Conservation (phyloP, 2,888 invertebrate genomes). For the Philonicus albiceps region DNA sequence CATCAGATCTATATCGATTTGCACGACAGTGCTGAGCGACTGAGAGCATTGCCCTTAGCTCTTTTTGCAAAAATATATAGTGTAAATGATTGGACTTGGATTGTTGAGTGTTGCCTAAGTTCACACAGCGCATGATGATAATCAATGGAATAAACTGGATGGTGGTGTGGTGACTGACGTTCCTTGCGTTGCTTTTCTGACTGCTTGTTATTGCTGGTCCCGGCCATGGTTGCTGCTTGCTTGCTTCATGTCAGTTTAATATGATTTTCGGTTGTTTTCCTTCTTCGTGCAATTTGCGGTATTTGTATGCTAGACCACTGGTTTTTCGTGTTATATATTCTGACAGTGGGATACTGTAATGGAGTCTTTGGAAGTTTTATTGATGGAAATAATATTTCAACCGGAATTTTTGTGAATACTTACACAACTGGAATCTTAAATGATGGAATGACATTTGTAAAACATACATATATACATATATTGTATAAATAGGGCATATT, state of each 20-base stretch:
- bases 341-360: slow-evolving; percentile 34
- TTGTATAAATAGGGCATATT: not conserved
- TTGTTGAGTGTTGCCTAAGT: slow-evolving; percentile 17
- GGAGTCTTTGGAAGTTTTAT: slow-evolving; percentile 30
- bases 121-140: slow-evolving; percentile 36
- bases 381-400: slow-evolving; percentile 14
- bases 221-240: not conserved
- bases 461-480: no score
- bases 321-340: slow-evolving; percentile 36
- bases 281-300: slow-evolving; percentile 14
- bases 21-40: not conserved
- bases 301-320: slow-evolving; percentile 38
- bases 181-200: not conserved
- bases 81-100: slow-evolving; percentile 28
- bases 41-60: not conserved
- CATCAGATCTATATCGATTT: not conserved
- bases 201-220: not conserved
- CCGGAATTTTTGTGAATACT: not conserved
- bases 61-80: slow-evolving; percentile 6
- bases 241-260: slow-evolving; percentile 25
- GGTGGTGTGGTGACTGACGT: not conserved
- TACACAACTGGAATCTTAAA: not conserved
- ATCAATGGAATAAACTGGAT: slow-evolving; percentile 33
- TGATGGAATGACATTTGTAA: not conserved
- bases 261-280: slow-evolving; percentile 33